phyloP scores from a whole-genome alignment of 2,797 vertebrate species.

The Acrossocheilus wenchowensis region DNA sequence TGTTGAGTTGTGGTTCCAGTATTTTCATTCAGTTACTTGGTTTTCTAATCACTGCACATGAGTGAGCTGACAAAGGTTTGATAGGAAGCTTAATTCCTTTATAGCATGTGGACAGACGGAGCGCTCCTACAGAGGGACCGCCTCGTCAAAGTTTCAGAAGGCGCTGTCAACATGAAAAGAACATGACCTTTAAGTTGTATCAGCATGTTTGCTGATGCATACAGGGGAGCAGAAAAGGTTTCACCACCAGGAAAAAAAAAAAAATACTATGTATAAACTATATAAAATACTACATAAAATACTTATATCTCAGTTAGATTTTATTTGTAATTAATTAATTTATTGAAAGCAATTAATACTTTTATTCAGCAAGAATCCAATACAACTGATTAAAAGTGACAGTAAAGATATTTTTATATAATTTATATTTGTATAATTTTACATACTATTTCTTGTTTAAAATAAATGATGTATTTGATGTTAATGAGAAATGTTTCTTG shows the following conservation, averaged over 20 bases:
- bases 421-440: background rate
- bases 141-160: slow-evolving; percentile 97
- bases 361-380: too few relatives aligned
- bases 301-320: too few relatives aligned
- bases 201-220: slow-evolving; percentile 99
- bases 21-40: slow-evolving; percentile 64
- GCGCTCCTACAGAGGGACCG: slow-evolving; percentile 89
- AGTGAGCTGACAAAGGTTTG: slow-evolving; percentile 82
- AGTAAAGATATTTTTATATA: background rate
- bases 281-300: background rate
- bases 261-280: slow-evolving; percentile 32
- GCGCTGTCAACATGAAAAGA: slow-evolving; percentile 99
- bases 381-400: too few relatives aligned
- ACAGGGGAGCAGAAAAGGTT: slow-evolving; percentile 91
- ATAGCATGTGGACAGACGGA: slow-evolving; percentile 68
- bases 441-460: background rate
- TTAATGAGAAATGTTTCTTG: background rate
- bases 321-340: too few relatives aligned
- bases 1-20: slow-evolving; percentile 37
- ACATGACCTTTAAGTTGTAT: slow-evolving; percentile 99
- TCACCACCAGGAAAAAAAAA: slow-evolving; percentile 78
- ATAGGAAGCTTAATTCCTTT: slow-evolving; percentile 90
- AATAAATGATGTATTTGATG: background rate
- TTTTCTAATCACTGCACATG: slow-evolving; percentile 90
- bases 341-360: too few relatives aligned